phyloP scores from a whole-genome alignment of 1,140 invertebrate species.

The Psilanteris sp. region DNA sequence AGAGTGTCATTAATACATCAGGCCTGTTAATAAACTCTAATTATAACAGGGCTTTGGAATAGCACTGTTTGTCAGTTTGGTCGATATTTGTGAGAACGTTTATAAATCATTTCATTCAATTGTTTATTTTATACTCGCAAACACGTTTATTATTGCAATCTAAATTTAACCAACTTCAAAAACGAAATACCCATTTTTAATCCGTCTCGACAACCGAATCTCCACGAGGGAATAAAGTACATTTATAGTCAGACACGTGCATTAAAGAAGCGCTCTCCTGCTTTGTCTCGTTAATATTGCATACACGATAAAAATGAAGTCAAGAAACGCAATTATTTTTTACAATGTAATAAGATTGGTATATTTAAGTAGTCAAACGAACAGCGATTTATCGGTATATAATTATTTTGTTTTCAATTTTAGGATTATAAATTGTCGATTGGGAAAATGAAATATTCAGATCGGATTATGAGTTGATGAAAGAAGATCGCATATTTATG shows the following conservation, averaged over 20 bases:
- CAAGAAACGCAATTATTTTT: constrained; percentile 1
- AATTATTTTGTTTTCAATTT: too few species aligned
- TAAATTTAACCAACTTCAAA: constrained; percentile 20
- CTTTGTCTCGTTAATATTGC: too few species aligned
- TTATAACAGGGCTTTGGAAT: constrained; percentile 3
- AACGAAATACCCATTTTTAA: constrained; percentile 26
- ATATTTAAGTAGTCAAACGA: not conserved
- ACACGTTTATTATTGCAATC: constrained; percentile 18
- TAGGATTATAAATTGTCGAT: too few species aligned
- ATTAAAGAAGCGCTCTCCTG: not conserved
- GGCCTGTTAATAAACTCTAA: constrained; percentile 11
- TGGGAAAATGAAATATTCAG: too few species aligned
- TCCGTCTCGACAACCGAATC: constrained; percentile 2
- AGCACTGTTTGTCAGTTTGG: constrained; percentile 18
- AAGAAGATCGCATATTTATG: constrained; percentile 27
- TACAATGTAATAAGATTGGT: too few species aligned
- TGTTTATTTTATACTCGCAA: constrained; percentile 10
- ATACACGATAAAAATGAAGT: constrained; percentile 5
- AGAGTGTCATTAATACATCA: constrained; percentile 51
- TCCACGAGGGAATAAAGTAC: constrained; percentile 12
- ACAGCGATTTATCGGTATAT: too few species aligned
- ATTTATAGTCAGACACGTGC: constrained; percentile 33
- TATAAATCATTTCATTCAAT: constrained; percentile 3
- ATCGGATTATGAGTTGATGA: not conserved
- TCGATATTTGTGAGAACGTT: not conserved